Evolutionary conservation across 2,113 vertebrate species (phyloP).

Genomic region (Megaceryle torquata): DNA sequence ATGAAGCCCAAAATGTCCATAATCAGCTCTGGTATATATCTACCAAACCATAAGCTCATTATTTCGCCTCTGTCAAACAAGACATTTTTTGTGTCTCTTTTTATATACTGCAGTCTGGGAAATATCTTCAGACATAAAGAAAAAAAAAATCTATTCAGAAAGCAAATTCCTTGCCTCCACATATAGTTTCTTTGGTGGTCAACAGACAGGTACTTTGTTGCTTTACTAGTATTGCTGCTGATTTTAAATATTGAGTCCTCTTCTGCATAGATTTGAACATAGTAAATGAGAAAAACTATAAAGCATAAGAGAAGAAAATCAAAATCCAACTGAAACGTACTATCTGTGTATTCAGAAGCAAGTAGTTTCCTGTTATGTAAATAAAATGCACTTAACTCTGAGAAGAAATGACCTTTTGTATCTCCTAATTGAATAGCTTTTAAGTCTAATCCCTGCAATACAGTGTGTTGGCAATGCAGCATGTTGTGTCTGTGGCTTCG

Average conservation of each 20-base stretch:
- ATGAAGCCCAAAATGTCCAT: neutral
- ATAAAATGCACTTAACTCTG: neutral
- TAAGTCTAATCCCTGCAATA: neutral
- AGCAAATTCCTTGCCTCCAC: neutral
- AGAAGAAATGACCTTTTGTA: neutral
- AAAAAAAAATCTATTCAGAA: neutral
- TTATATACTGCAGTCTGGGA: neutral
- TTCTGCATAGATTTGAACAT: neutral
- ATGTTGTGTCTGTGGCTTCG: neutral
- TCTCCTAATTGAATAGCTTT: neutral
- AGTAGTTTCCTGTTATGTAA: neutral
- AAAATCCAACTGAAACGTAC: neutral
- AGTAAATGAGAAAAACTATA: neutral
- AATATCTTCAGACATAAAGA: neutral
- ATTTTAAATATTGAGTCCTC: neutral
- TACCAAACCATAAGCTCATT: neutral
- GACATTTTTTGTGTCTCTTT: accelerated
- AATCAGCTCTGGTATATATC: neutral
- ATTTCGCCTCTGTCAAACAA: neutral
- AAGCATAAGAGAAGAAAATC: neutral
- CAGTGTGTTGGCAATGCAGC: neutral
- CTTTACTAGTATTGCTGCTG: neutral
- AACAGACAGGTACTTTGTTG: neutral
- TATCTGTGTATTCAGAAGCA: neutral
- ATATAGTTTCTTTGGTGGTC: neutral